Percentiles rank a stretch among this genome's conserved stretches.
phyloP scores from a whole-genome alignment of 2,888 invertebrate species.

The Eilema caniola region DNA sequence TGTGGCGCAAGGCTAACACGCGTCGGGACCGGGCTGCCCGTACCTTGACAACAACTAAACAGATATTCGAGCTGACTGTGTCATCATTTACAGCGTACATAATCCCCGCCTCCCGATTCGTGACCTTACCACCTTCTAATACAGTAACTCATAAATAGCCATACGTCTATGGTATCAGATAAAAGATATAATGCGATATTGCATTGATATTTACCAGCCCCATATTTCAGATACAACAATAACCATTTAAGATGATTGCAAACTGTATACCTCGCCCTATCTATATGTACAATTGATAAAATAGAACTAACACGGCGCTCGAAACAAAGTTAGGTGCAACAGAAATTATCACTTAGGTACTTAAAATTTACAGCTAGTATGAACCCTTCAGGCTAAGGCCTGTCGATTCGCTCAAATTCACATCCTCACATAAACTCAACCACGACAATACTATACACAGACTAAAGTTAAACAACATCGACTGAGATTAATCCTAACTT shows the following conservation, averaged over 20 bases:
- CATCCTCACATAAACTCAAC: constrained; percentile 80
- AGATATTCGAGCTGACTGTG: constrained; percentile 29
- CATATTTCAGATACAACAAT: constrained; percentile 77
- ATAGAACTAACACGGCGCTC: constrained; percentile 81
- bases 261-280: constrained; percentile 80
- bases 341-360: constrained; percentile 79
- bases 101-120: constrained; percentile 53
- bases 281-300: constrained; percentile 83
- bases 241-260: constrained; percentile 74
- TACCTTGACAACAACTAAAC: constrained; percentile 28
- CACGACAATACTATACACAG: constrained; percentile 84
- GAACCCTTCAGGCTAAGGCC: constrained; percentile 78
- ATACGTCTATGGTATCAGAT: constrained; percentile 73
- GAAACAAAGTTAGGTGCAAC: constrained; percentile 82
- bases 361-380: constrained; percentile 79
- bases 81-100: constrained; percentile 26
- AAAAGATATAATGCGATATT: constrained; percentile 68
- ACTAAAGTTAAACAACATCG: constrained; percentile 82
- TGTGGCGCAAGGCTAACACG: constrained; percentile 41
- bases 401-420: constrained; percentile 85
- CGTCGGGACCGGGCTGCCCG: constrained; percentile 32
- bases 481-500: constrained; percentile 86
- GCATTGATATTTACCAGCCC: constrained; percentile 75
- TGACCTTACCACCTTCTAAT: constrained; percentile 60
- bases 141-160: constrained; percentile 75